A percentile compares a stretch with the other conserved stretches of the same genome.
Conservation (phyloP, 2,797 vertebrate genomes). For the Cryptoprocta ferox region DNA sequence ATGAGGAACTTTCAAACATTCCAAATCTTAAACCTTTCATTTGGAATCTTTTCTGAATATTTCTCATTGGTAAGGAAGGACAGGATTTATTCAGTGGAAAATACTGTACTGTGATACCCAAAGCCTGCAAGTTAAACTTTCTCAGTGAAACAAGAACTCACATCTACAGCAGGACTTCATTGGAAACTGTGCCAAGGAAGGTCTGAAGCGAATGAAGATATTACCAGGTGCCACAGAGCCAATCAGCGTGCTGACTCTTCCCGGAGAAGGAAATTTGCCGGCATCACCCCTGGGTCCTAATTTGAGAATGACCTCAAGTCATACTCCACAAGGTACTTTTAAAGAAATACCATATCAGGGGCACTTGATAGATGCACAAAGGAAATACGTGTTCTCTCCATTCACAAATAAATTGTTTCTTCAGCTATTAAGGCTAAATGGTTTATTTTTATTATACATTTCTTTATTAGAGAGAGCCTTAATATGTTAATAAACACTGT, state of each 20-base stretch:
- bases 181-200: background rate
- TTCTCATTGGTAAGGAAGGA: background rate
- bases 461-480: background rate
- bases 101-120: background rate
- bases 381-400: background rate
- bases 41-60: background rate
- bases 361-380: background rate
- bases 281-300: background rate
- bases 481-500: background rate
- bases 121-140: background rate
- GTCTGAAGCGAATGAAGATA: constrained; percentile 22
- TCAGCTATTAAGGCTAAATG: background rate
- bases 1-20: background rate
- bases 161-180: background rate
- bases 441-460: background rate
- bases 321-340: background rate
- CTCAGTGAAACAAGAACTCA: background rate
- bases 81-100: background rate
- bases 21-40: background rate
- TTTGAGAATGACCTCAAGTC: constrained; percentile 43
- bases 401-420: background rate
- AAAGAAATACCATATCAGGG: background rate
- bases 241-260: constrained; percentile 7
- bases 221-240: background rate
- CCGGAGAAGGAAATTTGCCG: background rate